Base-by-base conservation (phyloP, 2,113 vertebrate genomes). In the Antennarius striatus region DNA sequence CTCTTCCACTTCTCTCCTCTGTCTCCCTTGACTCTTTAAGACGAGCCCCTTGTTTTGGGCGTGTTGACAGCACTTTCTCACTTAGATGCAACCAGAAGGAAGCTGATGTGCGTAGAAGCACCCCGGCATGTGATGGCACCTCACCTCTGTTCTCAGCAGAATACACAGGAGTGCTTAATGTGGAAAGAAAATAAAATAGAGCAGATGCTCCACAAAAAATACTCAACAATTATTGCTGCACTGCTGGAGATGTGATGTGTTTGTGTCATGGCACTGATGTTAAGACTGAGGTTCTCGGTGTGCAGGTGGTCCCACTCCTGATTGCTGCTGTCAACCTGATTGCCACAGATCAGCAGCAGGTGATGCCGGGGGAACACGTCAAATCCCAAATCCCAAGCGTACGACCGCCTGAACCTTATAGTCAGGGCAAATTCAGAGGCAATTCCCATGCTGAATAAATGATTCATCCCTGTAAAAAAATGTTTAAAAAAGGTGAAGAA, bases 51-150 rank as follows among this genome's bases (percentile, higher is more conserved):
- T 14, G 85, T 68, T 85, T 62, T 47, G 74, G 60, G 16, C 36
- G 68, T 83, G 88, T 89, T 91, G 90, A 89, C 89, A 90, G 76
- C 69, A 61, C 79, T 79, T 84, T 86, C 85, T 87, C 81, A 73
- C 75, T 81, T 36, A 43, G 70, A 80, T 78, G 82, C 81, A 83
- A 70, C 74, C 83, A 59, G 70, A 74, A 81, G 79, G 80, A 79
- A 73, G 77, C 65, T 71, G 66, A 86, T 74, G 84, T 65, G 45
- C 30, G 30, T 67, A 46, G 58, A 51, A 57, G 68, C 73, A 76
- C 75, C 68, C 57, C 71, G 15, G 53, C 68, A 73, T 80, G 74
- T 67, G 77, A 86, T 77, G 83, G 56, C 81, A 77, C 84, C 78
- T 88, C 76, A 59, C 75, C 78, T 49, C 52, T 62, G 76, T 70